Conservation (phyloP, 2,888 invertebrate species). For the Phaedon cochleariae region DNA sequence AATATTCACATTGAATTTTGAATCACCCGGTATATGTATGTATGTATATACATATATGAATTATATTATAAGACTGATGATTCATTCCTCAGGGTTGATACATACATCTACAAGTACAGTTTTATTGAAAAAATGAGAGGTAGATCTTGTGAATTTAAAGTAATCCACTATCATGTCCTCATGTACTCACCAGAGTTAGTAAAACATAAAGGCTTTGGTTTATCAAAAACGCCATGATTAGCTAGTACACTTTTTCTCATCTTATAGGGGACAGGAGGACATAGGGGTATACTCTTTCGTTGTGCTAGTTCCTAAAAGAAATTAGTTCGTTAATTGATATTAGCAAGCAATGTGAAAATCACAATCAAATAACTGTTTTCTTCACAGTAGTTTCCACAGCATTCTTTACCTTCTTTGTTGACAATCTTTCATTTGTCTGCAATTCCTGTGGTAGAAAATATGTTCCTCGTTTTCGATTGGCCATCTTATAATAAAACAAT, state of each 20-base stretch:
- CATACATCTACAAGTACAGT: no score
- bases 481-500: constrained; percentile 38
- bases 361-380: no score
- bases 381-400: neutral
- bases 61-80: no score
- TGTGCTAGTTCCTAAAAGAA: constrained; percentile 43
- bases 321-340: neutral
- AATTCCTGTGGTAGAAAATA: constrained; percentile 40
- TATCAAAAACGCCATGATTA: constrained; percentile 30
- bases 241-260: constrained; percentile 39
- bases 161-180: no score
- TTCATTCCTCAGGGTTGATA: no score
- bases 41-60: no score
- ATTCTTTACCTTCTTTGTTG: constrained; percentile 49
- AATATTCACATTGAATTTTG: no score
- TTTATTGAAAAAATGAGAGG: no score
- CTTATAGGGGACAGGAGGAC: constrained; percentile 46
- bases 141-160: no score
- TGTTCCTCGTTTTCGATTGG: constrained; percentile 42
- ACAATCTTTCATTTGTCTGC: constrained; percentile 42
- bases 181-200: constrained; percentile 42
- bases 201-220: constrained; percentile 43
- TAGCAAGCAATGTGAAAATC: no score
- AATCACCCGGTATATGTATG: no score
- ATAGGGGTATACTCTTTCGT: constrained; percentile 39